Evolutionary conservation across 2,888 invertebrate species (phyloP).

Genomic region (Euplexia lucipara): DNA sequence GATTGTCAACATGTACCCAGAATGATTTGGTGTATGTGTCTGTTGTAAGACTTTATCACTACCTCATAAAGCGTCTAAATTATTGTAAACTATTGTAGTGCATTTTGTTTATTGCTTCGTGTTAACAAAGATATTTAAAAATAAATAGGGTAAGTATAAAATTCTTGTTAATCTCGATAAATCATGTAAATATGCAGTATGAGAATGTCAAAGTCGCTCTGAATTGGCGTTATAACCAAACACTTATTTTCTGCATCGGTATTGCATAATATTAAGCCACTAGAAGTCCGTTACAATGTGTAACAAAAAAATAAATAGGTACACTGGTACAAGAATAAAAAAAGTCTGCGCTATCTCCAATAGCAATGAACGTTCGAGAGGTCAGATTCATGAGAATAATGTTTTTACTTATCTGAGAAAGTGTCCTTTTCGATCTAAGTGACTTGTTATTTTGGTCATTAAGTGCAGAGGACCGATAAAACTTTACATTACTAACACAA

Average conservation of each 20-base stretch:
- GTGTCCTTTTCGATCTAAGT: conserved; percentile 34
- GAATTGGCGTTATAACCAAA: not conserved
- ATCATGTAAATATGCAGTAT: too few species aligned
- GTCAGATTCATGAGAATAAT: conserved; percentile 50
- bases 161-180: too few species aligned
- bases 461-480: conserved; percentile 41
- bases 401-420: conserved; percentile 48
- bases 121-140: too few species aligned
- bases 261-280: conserved; percentile 11
- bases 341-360: conserved; percentile 29
- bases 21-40: too few species aligned
- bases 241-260: not conserved
- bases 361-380: conserved; percentile 34
- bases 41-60: too few species aligned
- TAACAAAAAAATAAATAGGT: conserved; percentile 16
- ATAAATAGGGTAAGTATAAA: too few species aligned
- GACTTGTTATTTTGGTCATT: conserved; percentile 53
- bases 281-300: conserved; percentile 1
- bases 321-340: conserved; percentile 7
- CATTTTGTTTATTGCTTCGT: too few species aligned
- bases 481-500: conserved; percentile 22
- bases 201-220: too few species aligned
- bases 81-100: too few species aligned
- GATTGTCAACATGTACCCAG: too few species aligned
- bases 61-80: too few species aligned